Base-by-base conservation (phyloP, 2,113 vertebrate species). In the Muntiacus muntjak region DNA sequence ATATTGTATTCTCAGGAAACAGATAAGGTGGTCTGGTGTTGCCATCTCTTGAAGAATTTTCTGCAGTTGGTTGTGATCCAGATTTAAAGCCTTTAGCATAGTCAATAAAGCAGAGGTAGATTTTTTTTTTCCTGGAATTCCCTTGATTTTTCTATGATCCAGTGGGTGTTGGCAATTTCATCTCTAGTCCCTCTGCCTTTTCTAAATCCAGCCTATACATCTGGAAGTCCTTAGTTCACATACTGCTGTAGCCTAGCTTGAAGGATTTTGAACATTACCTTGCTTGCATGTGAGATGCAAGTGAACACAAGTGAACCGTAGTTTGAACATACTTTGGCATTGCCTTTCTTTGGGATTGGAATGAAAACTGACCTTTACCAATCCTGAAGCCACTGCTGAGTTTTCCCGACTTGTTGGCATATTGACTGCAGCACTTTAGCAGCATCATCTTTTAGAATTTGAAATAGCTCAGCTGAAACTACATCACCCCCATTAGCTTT, bases 61-160 rank as follows among this genome's bases (percentile, higher is more conserved):
- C 64, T 10, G 0, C 64, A 11, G 8, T 67, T 71, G 2, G 4
- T 36, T 71, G 17, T 21, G 17, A 36, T 36, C 19, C 64, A 36
- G 9, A 36, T n/a, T 71, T 71, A 71, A 71, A 71, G 64, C 5
- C n/a, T 67, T 71, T 71, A 36, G n/a, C 0, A 0, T 21, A 21
- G 9, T 71, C n/a, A 36, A 36, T 71, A 71, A 16, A 71, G n/a
- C n/a, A 71, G 64, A 71, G 17, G 64, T 36, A 71, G n/a, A 36
- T 10, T 71, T 36, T 71, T 67, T 64, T 71, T 36, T 12, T 2
- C n/a, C 64, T 71, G 8, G n/a, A 71, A 71, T 71, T 71, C 64
- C n/a, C 8, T 71, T 23, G n/a, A 17, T 71, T 36, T 71, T 10
- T 36, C n/a, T 71, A 36, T 71, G 64, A 71, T 71, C 33, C n/a